A percentile compares a stretch with the other conserved stretches of the same genome.
These are phyloP conservation scores for Tetrapedia diversipes DNA, from an alignment of 2,888 invertebrate species.

Conservation along the genomic window DNA sequence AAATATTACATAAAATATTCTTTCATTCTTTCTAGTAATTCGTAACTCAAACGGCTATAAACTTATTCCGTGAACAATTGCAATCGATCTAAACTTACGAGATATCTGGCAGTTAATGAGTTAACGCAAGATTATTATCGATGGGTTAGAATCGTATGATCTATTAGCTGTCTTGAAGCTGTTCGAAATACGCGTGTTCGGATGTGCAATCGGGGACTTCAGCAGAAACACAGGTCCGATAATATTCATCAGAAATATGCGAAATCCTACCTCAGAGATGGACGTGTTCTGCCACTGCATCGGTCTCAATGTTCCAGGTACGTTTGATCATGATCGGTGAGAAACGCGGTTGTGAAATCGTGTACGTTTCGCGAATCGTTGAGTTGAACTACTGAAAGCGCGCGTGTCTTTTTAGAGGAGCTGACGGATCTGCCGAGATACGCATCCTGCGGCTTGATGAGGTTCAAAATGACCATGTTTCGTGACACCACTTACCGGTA, in stretches of 20 bases:
- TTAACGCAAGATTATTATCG: too few relatives aligned
- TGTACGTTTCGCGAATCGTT: not conserved
- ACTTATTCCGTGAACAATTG: too few relatives aligned
- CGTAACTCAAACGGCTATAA: too few relatives aligned
- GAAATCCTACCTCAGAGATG: conserved; percentile 75
- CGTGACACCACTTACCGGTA: conserved; percentile 85
- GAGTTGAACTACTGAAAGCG: not conserved
- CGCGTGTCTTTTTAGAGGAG: conserved; percentile 80
- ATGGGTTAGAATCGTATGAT: not conserved
- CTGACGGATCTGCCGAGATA: conserved; percentile 85
- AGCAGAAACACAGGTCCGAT: conserved; percentile 80
- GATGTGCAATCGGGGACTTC: conserved; percentile 87
- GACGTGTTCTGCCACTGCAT: conserved; percentile 82
- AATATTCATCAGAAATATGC: conserved; percentile 70
- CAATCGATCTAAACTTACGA: too few relatives aligned
- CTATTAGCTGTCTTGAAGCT: conserved; percentile 85
- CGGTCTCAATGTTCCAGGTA: conserved; percentile 80
- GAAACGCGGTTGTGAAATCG: not conserved
- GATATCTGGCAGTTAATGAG: too few relatives aligned
- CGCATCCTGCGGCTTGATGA: conserved; percentile 86
- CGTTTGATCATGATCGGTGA: not conserved
- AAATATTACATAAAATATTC: too few relatives aligned
- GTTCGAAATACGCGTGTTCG: conserved; percentile 85
- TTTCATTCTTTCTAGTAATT: too few relatives aligned
- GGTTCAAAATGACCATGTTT: conserved; percentile 85